Evolutionary conservation across 1,140 invertebrate species (phyloP), one percentile per base, ranked within the genome.

Genomic region (Nixonia krombeini): DNA sequence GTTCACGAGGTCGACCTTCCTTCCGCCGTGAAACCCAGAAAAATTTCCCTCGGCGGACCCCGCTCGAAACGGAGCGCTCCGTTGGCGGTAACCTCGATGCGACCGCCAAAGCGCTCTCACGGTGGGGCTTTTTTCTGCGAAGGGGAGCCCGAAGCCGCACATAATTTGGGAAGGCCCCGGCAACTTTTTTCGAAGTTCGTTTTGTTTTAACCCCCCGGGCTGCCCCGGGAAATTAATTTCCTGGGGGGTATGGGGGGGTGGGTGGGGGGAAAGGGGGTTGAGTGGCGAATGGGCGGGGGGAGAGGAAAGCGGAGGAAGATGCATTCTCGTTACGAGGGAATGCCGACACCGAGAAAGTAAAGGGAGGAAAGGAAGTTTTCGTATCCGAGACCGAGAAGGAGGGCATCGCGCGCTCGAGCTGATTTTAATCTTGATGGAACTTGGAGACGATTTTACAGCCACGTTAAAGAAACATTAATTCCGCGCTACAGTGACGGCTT

Each of bases 161-260:
- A 64, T 70, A 64, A 70, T 70, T 70, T 70, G 62, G 61, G 68
- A 62, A 66, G 57, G 63, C 57, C 62, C 68, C 62, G 62, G 68
- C 68, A 71, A 71, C 68, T 71, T 66, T 71, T 62, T 71, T 71
- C 68, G 68, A 66, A 71, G 68, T 62, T 65, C 68, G 68, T 71
- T 71, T 62, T 71, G 66, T 62, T 58, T 66, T 71, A 71, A 71
- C 68, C 62, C 68, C 68, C 68, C 62, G 62, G 59, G 68, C 68
- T 71, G 62, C 68, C 53, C 62, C 61, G 52, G 65, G 68, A 61
- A 70, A 71, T 62, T 71, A 66, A 71, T 71, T 71, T 71, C 68
- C 68, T 71, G 68, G 68, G 62, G 66, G 68, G 68, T 44, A 66
- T 45, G 12, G 44, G 47, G 53, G 62, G 10, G 29, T 5, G 25